Base-by-base conservation (phyloP, 2,888 invertebrate genomes). In the Polydrusus cervinus region DNA sequence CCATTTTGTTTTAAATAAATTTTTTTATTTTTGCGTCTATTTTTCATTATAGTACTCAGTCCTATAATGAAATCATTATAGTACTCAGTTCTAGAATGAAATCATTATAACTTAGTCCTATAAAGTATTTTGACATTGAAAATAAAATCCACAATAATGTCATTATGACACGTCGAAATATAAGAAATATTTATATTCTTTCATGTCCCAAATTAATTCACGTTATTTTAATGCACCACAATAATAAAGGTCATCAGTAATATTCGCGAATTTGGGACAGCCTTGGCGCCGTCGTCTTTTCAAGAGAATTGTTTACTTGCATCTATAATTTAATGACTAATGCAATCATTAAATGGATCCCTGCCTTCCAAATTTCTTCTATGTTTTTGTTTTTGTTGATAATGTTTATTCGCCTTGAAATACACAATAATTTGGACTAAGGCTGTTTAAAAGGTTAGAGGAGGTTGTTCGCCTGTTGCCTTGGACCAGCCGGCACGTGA, bases 391-490 rank as follows among this genome's bases (percentile, higher is more conserved):
- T 43, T 38, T 61, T 57, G 61, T 49, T 43, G 61, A 73, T 74
- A 62, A 62, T 75, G 67, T 62, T 71, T 71, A 61, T 69, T 70
- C 18, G 49, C 71, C 75, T 71, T 75, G 71, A 53, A 71, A 75
- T 45, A 62, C 16, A 47, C 65, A 60, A 75, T 75, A 49, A 70
- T 71, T 75, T 65, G 16, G 66, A 18, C 18, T 66, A 75, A 75
- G 71, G 75, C 47, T 75, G 53, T 8, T 6, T 47, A 14, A 62
- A 51, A 73, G 73, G 73, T 67, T 67, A 68, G 30, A 53, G 25
- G 38, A 40, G 73, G 73, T 73, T 73, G 57, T 73, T 73, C 55
- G 67, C 73, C 67, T 53, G 49, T 53, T 53, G 34, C 73, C 73
- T 73, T 73, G 73, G 40, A 62, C 62, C 61, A 61, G 8, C 49